A percentile compares a stretch with the other conserved stretches of the same genome.
Evolutionary conservation across 1,140 invertebrate species (phyloP).

Genomic region (Scaptomyza montana): DNA sequence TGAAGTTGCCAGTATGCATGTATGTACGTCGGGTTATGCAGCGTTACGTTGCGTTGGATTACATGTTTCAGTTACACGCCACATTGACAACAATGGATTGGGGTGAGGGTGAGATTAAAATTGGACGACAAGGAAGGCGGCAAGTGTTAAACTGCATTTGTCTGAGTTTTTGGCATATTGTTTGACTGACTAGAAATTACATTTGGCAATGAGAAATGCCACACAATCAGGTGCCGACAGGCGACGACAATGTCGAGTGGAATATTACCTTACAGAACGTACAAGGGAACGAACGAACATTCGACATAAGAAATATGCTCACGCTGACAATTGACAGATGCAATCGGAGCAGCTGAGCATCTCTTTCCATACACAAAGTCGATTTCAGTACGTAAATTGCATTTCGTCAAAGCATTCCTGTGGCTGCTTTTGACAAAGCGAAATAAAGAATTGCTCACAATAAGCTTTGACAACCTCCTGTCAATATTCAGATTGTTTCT

Average conservation of each 20-base stretch:
- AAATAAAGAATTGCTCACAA: slow-evolving; percentile 52
- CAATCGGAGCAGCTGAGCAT: slow-evolving; percentile 57
- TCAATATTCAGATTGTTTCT: slow-evolving; percentile 77
- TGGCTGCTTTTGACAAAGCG: slow-evolving; percentile 65
- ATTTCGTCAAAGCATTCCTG: slow-evolving; percentile 79
- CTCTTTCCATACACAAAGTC: slow-evolving; percentile 11
- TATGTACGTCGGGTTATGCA: slow-evolving; percentile 37
- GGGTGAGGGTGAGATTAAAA: neutral
- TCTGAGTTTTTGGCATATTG: slow-evolving; percentile 57
- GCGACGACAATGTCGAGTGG: slow-evolving; percentile 26
- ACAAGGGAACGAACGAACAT: slow-evolving; percentile 7
- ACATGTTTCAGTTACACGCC: slow-evolving; percentile 72
- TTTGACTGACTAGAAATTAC: slow-evolving; percentile 65
- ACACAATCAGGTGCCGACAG: slow-evolving; percentile 69
- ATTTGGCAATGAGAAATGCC: slow-evolving; percentile 56
- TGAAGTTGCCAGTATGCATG: neutral
- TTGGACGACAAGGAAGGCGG: neutral
- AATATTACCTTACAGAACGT: slow-evolving; percentile 65
- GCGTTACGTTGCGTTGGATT: slow-evolving; percentile 58
- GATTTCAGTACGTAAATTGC: slow-evolving; percentile 64
- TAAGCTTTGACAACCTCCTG: slow-evolving; percentile 68
- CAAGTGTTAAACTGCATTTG: slow-evolving; percentile 80
- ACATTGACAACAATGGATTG: slow-evolving; percentile 27
- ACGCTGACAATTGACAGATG: slow-evolving; percentile 73
- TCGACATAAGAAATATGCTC: slow-evolving; percentile 59